Percentiles rank a stretch among this genome's conserved stretches.
Evolutionary conservation across 2,113 vertebrate genomes (phyloP).

Genomic region (Butorides virescens): DNA sequence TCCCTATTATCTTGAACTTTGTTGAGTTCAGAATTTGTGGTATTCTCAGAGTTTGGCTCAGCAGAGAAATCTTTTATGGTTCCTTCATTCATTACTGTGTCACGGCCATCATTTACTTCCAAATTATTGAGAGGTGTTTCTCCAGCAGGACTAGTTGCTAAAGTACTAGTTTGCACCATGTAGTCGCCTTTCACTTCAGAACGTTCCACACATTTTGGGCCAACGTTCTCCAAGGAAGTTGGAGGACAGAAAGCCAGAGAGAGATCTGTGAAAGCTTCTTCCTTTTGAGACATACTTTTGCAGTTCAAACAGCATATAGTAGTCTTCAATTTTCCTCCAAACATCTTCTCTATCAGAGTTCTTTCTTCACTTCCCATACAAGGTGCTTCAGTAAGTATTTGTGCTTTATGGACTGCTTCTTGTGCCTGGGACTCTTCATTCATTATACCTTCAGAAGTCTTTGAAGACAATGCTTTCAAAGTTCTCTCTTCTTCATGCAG

Average conservation of each 20-base stretch:
- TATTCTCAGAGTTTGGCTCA: slow-evolving; percentile 45
- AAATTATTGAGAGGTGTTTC: slow-evolving; percentile 19
- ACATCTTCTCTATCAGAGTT: slow-evolving; percentile 93
- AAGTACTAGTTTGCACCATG: slow-evolving; percentile 23
- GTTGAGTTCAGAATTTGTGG: slow-evolving; percentile 28
- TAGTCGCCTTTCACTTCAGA: slow-evolving; percentile 42
- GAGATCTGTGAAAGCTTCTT: slow-evolving; percentile 95
- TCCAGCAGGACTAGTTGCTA: neutral
- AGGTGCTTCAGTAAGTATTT: slow-evolving; percentile 30
- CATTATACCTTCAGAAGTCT: slow-evolving; percentile 33
- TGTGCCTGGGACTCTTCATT: slow-evolving; percentile 52
- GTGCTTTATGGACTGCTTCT: slow-evolving; percentile 48
- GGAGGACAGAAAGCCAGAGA: slow-evolving; percentile 93
- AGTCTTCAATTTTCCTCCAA: slow-evolving; percentile 91
- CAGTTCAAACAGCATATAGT: slow-evolving; percentile 91
- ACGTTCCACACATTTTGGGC: slow-evolving; percentile 25
- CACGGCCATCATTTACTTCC: slow-evolving; percentile 39
- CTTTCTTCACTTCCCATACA: slow-evolving; percentile 59
- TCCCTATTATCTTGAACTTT: slow-evolving; percentile 43
- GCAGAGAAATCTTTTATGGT: slow-evolving; percentile 15
- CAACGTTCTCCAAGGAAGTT: slow-evolving; percentile 60
- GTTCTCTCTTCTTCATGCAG: slow-evolving; percentile 96
- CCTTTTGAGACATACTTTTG: slow-evolving; percentile 90
- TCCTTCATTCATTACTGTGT: slow-evolving; percentile 41
- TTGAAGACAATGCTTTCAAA: slow-evolving; percentile 74